phyloP scores from a whole-genome alignment of 2,113 vertebrate species.

The Lycocorax pyrrhopterus region DNA sequence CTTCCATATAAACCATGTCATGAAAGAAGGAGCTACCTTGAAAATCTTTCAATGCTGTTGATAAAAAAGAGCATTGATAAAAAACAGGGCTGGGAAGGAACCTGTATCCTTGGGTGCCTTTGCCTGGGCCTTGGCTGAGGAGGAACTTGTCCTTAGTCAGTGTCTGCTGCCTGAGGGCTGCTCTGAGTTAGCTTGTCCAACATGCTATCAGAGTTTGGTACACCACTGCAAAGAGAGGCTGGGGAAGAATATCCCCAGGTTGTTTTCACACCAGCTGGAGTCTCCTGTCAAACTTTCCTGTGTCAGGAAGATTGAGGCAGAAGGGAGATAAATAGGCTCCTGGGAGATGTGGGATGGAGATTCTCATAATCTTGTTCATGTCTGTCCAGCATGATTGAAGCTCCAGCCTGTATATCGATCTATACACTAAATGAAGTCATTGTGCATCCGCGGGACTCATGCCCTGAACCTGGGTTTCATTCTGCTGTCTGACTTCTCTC shows the following conservation, averaged over 20 bases:
- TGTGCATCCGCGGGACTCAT: not conserved
- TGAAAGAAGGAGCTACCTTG: not conserved
- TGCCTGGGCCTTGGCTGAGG: not conserved
- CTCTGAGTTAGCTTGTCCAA: not conserved
- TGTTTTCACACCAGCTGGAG: not conserved
- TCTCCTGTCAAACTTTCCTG: not conserved
- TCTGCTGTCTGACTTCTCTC: not conserved
- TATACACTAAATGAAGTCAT: not conserved
- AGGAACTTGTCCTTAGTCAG: not conserved
- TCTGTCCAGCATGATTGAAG: not conserved
- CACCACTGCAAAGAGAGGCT: not conserved
- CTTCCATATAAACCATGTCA: not conserved
- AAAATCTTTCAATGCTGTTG: not conserved
- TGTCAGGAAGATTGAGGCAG: not conserved
- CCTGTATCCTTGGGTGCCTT: not conserved
- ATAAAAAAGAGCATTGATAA: not conserved
- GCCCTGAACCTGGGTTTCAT: not conserved
- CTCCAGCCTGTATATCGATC: not conserved
- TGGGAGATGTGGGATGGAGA: conserved; percentile 5
- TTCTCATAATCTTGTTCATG: not conserved
- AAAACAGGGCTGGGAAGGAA: not conserved
- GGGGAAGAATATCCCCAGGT: not conserved
- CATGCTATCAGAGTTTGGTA: not conserved
- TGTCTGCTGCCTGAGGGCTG: not conserved
- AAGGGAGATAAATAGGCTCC: conserved; percentile 17